Evolutionary conservation across 2,888 invertebrate genomes (phyloP).

Genomic region (Crossocerus cetratus): DNA sequence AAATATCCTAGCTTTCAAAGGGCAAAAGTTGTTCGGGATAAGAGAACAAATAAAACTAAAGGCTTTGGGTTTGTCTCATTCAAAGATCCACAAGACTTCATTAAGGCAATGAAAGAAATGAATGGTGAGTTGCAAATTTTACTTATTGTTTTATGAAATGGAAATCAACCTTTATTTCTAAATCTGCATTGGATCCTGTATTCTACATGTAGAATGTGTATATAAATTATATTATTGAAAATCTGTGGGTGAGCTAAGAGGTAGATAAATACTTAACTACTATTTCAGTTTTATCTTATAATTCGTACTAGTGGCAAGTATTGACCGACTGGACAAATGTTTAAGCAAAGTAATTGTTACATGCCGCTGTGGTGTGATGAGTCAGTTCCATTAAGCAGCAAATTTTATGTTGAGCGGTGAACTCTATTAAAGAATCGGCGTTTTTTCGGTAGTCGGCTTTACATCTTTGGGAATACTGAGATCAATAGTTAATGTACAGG

Average conservation of each 20-base stretch:
- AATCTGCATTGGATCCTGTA: background rate
- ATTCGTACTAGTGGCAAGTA: background rate
- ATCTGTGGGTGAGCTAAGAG: background rate
- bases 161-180: background rate
- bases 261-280: background rate
- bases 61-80: slow-evolving; percentile 99
- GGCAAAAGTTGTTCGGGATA: slow-evolving; percentile 97
- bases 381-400: too few relatives aligned
- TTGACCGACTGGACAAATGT: too few relatives aligned
- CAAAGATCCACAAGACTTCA: slow-evolving; percentile 97
- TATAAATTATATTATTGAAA: background rate
- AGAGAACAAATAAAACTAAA: slow-evolving; percentile 97
- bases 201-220: background rate
- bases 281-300: background rate
- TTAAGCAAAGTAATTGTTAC: too few relatives aligned
- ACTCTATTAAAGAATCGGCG: too few relatives aligned
- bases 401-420: too few relatives aligned
- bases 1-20: slow-evolving; percentile 95
- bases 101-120: slow-evolving; percentile 99
- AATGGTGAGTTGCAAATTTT: slow-evolving; percentile 85
- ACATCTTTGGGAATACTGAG: slow-evolving; percentile 21
- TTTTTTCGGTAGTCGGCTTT: background rate
- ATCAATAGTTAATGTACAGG: slow-evolving; percentile 34
- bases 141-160: background rate
- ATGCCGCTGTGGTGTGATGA: too few relatives aligned